Evolutionary conservation across 2,113 vertebrate species (phyloP), one percentile per base, ranked within the genome.

Genomic region (Microtus richardsoni): DNA sequence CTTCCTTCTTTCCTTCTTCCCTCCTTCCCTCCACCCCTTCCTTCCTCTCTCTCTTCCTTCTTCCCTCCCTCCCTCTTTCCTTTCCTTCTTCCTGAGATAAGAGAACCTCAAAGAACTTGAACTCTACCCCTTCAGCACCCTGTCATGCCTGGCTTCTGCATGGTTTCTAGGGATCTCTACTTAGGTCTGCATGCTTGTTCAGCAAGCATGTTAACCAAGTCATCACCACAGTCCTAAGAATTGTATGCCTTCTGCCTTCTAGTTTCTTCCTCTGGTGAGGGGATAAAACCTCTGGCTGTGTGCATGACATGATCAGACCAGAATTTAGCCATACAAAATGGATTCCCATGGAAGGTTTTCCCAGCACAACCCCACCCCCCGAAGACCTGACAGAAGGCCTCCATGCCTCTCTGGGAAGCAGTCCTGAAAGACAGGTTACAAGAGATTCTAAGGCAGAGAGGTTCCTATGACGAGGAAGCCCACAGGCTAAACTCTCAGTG

Each of bases 251-350:
- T 58, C 64, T 77, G 24, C 44, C 36, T 93, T 39, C 5, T 12
- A 52, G 90, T 86, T 89, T 30, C 21, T 73, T 49, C 58, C 13
- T 54, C 75, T 5, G 41, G 24, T 1, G 19, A 41, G 39, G 36
- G 36, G 52, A 88, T 24, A 52, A 93, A 88, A 22, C 26, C 44
- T 92, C 47, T 90, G 77, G 47, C 71, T 64, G 71, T 6, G 28
- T 68, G 83, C 26, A 75, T 60, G 30, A 19, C 71, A 79, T 60
- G 79, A 52, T 80, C 30, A 47, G 24, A 36, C 8, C 52, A 88
- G 47, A 93, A 78, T 93, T 82, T 17, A 68, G 26, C 36, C 33
- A 79, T 79, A n/a, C 86, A 89, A 92, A 85, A 13, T 11, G 39
- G 71, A 60, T 92, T 85, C 24, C 36, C 90, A 75, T 71, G 75